Conservation (phyloP, 2,113 vertebrate genomes). For the Datnioides undecimradiatus region DNA sequence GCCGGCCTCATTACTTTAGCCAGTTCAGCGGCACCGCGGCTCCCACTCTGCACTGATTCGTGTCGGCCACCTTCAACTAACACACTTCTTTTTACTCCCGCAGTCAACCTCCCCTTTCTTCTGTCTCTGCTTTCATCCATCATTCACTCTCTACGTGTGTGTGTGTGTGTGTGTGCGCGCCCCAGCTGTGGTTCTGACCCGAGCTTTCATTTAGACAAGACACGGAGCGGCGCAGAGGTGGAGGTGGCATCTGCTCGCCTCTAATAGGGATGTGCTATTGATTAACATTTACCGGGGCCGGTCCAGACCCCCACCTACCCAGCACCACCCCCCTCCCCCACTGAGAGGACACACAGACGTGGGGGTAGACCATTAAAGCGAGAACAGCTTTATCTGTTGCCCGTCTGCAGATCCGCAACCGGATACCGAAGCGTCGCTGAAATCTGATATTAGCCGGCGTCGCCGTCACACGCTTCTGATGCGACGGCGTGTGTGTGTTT, state of each 20-base stretch:
- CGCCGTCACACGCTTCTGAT: background rate
- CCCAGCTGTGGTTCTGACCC: slow-evolving; percentile 68
- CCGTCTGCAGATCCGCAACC: background rate
- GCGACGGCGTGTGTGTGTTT: slow-evolving; percentile 29
- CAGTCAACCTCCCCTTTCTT: slow-evolving; percentile 64
- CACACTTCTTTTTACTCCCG: slow-evolving; percentile 51
- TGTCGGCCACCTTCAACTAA: slow-evolving; percentile 68
- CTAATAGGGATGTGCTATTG: slow-evolving; percentile 72
- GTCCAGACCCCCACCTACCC: slow-evolving; percentile 7
- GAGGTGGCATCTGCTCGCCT: slow-evolving; percentile 62
- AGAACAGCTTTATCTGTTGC: slow-evolving; percentile 11
- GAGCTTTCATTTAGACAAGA: slow-evolving; percentile 70
- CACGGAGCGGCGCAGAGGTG: slow-evolving; percentile 48
- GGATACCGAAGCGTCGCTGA: background rate
- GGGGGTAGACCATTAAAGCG: slow-evolving; percentile 17
- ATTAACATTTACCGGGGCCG: slow-evolving; percentile 64
- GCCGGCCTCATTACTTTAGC: slow-evolving; percentile 79
- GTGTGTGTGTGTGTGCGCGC: slow-evolving; percentile 23
- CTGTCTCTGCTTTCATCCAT: slow-evolving; percentile 63
- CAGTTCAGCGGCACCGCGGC: slow-evolving; percentile 54
- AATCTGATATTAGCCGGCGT: background rate
- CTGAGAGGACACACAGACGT: slow-evolving; percentile 43
- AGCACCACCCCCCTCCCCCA: slow-evolving; percentile 27
- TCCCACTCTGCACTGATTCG: slow-evolving; percentile 45
- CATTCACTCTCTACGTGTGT: slow-evolving; percentile 24